Evolutionary conservation across 2,797 vertebrate genomes (phyloP).

Genomic region (Tenualosa ilisha): DNA sequence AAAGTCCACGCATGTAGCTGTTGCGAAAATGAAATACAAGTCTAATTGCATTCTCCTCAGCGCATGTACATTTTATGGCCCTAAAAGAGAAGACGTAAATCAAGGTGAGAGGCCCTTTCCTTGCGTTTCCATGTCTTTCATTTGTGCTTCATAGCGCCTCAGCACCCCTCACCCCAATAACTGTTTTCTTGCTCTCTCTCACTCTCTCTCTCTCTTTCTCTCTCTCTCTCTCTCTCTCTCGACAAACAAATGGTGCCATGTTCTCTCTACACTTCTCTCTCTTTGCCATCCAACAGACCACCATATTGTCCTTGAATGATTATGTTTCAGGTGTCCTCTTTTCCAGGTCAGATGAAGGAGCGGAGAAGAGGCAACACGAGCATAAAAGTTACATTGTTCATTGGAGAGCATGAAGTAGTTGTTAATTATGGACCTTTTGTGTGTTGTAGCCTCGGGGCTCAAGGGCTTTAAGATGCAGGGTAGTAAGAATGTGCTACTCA

Average conservation of each 20-base stretch:
- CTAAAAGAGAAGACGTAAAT: slow-evolving; percentile 51
- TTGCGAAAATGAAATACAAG: slow-evolving; percentile 54
- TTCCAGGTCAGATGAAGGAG: background rate
- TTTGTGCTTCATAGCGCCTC: slow-evolving; percentile 24
- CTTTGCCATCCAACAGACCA: background rate
- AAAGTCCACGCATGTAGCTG: slow-evolving; percentile 20
- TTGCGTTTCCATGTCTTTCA: slow-evolving; percentile 21
- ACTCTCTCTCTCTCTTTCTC: background rate
- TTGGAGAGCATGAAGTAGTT: background rate
- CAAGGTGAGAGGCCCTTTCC: slow-evolving; percentile 27
- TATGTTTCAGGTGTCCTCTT: background rate
- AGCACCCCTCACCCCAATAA: slow-evolving; percentile 35
- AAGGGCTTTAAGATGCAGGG: background rate
- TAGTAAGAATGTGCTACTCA: background rate
- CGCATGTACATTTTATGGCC: slow-evolving; percentile 47
- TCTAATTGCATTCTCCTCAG: slow-evolving; percentile 52
- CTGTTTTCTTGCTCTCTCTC: background rate
- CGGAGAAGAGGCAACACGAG: background rate
- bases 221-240: background rate
- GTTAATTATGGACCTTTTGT: background rate
- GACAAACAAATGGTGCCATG: background rate
- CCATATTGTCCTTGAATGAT: background rate
- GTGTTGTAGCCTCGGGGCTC: background rate
- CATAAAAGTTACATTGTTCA: background rate
- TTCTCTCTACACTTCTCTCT: background rate